A percentile compares a stretch with the other conserved stretches of the same genome.
Evolutionary conservation across 1,140 invertebrate species (phyloP).

Genomic region (Asobara japonica): DNA sequence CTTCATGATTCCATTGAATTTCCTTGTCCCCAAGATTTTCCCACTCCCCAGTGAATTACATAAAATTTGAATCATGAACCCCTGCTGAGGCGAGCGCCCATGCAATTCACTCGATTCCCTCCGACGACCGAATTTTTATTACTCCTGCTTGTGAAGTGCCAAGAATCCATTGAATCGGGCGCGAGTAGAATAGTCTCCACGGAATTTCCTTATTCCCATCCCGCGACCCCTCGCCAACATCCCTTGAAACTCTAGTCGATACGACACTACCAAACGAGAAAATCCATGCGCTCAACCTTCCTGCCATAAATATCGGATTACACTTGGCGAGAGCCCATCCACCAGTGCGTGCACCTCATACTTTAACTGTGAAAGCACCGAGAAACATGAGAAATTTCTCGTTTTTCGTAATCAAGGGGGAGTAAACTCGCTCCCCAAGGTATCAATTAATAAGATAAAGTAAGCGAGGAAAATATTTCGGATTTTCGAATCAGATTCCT

Average conservation of each 20-base stretch:
- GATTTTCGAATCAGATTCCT: too few relatives aligned
- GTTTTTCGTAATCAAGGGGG: neutral
- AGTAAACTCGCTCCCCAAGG: neutral
- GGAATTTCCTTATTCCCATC: conserved; percentile 9
- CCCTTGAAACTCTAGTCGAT: neutral
- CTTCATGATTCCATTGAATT: too few relatives aligned
- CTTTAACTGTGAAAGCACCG: neutral
- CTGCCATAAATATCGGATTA: conserved; percentile 15
- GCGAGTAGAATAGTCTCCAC: conserved; percentile 10
- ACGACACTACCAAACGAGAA: conserved; percentile 10
- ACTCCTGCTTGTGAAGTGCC: neutral
- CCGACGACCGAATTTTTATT: neutral
- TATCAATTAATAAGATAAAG: conserved; percentile 5
- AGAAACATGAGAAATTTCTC: neutral
- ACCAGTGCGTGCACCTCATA: conserved; percentile 1
- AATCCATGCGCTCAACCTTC: conserved; percentile 14
- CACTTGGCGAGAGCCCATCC: neutral
- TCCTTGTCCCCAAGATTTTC: neutral
- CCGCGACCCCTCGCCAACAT: neutral
- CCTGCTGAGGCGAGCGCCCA: neutral
- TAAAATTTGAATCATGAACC: conserved; percentile 6
- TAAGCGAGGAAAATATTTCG: too few relatives aligned
- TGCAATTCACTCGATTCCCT: neutral
- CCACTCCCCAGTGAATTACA: neutral
- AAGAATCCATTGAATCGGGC: conserved; percentile 3